Base-by-base conservation (phyloP, 2,797 vertebrate genomes). In the Morus bassanus region DNA sequence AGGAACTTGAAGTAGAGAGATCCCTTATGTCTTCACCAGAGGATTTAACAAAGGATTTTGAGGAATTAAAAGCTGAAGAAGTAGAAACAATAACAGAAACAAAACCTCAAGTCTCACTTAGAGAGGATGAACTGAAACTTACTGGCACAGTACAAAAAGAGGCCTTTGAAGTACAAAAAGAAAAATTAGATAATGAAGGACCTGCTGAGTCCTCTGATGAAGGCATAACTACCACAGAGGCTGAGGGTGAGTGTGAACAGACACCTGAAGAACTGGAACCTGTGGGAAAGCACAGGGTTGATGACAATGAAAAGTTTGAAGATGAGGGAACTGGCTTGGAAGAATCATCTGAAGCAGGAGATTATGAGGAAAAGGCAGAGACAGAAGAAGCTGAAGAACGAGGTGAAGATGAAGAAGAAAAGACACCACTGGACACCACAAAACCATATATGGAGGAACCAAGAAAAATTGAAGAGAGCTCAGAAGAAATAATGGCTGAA, bases 1-100 rank as follows among this genome's bases (percentile, higher is more conserved):
- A 98, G 7, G 98, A 98, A 45, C 98, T 98, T 39, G 98, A 99
- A 85, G 98, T 65, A 3, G 99, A 99, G 96, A 98, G 99, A 95
- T 99, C 99, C 45, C 97, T 99, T 37, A 99, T 99, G 99, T 99
- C 99, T 53, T 98, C 99, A 91, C 99, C 99, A 85, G 99, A 99
- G 89, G 99, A 99, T 96, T 98, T 99, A 90, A 99, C 99, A 59
- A 99, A 99, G 96, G 99, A 99, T 96, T 99, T 99, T 97, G 99
- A 99, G 93, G 98, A 99, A 88, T 97, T 99, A 56, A 98, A 98
- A 98, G 98, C 98, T 65, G 99, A 99, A 95, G 98, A 99, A 89
- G 92, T 98, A 7, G 96, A 97, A 80, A 98, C 98, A 33, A 97
- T 97, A 31, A 98, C 98, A 75, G 98, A 98, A 50, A 98, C 95